Evolutionary conservation across 2,113 vertebrate species (phyloP).

Genomic region (Pithys albifrons): DNA sequence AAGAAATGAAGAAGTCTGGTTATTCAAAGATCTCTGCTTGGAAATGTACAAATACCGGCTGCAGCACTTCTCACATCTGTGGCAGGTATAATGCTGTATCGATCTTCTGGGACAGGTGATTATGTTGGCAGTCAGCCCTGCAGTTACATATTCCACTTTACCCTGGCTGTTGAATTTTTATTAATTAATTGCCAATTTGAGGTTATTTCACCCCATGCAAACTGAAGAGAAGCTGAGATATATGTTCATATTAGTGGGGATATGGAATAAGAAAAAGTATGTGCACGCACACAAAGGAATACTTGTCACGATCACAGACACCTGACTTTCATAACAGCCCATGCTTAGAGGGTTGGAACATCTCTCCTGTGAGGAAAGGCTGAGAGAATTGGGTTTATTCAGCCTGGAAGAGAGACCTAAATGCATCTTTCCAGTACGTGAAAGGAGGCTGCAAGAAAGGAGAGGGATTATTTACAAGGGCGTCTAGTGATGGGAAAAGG

Average conservation of each 20-base stretch:
- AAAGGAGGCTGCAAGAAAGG: background rate
- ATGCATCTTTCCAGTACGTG: fast-evolving
- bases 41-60: fast-evolving
- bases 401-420: background rate
- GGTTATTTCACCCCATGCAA: background rate
- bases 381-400: background rate
- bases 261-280: background rate
- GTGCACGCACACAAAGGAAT: background rate
- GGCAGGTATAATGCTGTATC: background rate
- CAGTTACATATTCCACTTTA: background rate
- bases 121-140: background rate
- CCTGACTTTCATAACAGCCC: background rate
- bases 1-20: background rate
- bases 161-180: background rate
- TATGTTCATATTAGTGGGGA: background rate
- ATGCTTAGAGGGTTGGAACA: background rate
- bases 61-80: background rate
- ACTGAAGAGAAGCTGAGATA: background rate
- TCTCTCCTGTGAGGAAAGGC: background rate
- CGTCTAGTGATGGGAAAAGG: background rate
- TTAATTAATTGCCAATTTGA: background rate
- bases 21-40: background rate
- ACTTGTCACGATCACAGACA: background rate
- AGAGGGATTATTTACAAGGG: too few relatives aligned
- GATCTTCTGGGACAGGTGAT: background rate